A percentile compares a stretch with the other conserved stretches of the same genome.
Evolutionary conservation across 1,140 invertebrate genomes (phyloP).

Genomic region (Platorchestia sp.): DNA sequence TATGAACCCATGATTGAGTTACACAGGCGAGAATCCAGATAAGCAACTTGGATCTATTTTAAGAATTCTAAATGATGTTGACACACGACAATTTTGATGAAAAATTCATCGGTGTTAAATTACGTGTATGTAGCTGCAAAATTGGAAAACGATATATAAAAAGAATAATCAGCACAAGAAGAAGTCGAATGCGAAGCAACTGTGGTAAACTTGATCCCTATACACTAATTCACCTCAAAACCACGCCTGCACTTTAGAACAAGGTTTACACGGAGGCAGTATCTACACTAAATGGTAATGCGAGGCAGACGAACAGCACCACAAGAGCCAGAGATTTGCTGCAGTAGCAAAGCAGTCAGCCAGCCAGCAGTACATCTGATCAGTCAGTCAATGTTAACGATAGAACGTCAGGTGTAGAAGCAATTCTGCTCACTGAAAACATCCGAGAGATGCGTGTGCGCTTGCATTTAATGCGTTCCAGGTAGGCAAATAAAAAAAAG

Average conservation of each 20-base stretch:
- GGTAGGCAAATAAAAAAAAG: constrained; percentile 3
- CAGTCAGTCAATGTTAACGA: neutral
- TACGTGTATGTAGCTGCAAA: neutral
- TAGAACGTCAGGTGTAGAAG: constrained; percentile 4
- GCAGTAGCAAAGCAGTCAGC: neutral
- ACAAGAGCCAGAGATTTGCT: neutral
- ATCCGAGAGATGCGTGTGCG: neutral
- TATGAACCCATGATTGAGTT: neutral
- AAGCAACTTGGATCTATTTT: neutral
- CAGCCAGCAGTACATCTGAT: neutral
- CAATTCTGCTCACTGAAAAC: neutral
- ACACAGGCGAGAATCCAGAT: neutral
- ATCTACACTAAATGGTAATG: neutral
- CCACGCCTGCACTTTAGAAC: neutral
- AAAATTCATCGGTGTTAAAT: neutral
- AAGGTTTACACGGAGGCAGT: neutral
- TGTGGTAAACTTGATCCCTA: neutral
- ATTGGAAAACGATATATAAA: neutral
- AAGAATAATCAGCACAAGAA: neutral
- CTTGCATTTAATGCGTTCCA: neutral
- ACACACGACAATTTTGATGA: neutral
- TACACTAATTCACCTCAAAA: neutral
- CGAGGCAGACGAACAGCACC: neutral
- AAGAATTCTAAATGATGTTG: neutral
- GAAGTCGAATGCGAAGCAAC: neutral